These are phyloP conservation scores for Hemistola chrysoprasaria DNA, from an alignment of 2,888 invertebrate species.

Conservation along the genomic window DNA sequence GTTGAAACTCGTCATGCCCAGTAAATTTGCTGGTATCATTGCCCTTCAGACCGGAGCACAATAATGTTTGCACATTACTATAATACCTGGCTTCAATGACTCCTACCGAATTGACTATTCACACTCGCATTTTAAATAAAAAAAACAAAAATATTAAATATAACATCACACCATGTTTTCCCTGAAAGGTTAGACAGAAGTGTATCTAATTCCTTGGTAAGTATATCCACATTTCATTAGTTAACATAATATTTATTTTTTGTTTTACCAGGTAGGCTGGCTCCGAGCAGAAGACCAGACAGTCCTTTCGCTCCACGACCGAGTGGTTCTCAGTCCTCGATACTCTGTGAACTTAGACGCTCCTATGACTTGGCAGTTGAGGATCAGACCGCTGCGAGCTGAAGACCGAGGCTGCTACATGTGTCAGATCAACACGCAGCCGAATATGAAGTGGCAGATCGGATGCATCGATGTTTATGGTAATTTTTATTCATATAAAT, in stretches of 20 bases:
- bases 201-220: no score
- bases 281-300: conserved; percentile 92
- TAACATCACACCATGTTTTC: no score
- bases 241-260: background rate
- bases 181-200: no score
- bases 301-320: conserved; percentile 88
- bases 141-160: no score
- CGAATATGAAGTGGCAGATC: conserved; percentile 92
- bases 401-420: conserved; percentile 94
- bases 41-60: no score
- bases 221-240: no score
- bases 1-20: no score
- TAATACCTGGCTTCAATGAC: no score
- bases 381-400: conserved; percentile 91
- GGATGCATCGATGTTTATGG: conserved; percentile 95
- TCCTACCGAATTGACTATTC: no score
- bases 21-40: no score
- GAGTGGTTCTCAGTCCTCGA: conserved; percentile 90
- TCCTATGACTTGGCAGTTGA: conserved; percentile 91
- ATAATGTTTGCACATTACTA: no score
- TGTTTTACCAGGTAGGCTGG: conserved; percentile 88
- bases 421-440: conserved; percentile 94
- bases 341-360: conserved; percentile 91
- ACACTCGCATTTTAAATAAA: no score
- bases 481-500: conserved; percentile 79